Evolutionary conservation across 1,140 invertebrate species (phyloP), one percentile per base, ranked within the genome.

Genomic region (Micrasema minimum): DNA sequence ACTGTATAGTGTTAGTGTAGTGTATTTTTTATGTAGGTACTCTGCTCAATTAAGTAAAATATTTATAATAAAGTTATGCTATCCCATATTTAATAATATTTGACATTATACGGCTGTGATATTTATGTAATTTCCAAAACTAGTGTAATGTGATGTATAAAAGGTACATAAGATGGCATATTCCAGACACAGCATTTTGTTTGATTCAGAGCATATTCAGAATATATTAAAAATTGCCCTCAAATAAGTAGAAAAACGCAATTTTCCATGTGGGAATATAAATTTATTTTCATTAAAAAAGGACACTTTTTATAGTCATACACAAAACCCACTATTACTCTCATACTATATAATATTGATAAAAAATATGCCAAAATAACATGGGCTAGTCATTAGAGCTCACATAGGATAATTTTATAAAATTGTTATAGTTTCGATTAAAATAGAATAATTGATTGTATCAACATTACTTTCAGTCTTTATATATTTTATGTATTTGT

Each of bases 391-490:
- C 67, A 50, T 69, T 59, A 59, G 64, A 66, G 35, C 55, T 59
- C 37, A 31, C 35, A 41, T 59, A 59, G 35, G 14, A 14, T 41
- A 59, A 59, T 38, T 59, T 16, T 38, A 59, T 38, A 41, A 12
- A 20, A 41, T 38, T 51, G 20, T 59, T 59, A n/a, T n/a, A 41
- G 12, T 38, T 59, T 59, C 16, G 14, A 59, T 59, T 41, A 59
- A 59, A 20, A 59, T 59, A 59, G 16, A 22, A 43, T 41, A 66
- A 71, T 55, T 57, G 69, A 71, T 71, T 71, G 38, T 7, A 71
- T 71, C 69, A 71, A 71, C 64, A 64, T 26, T 71, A 57, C 20
- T 61, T 46, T 71, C 69, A 71, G 69, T 71, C 69, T 71, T 71
- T 64, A 66, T 31, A 64, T 64, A 65, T 53, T 70, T 71, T 69